Percentiles rank a stretch among this genome's conserved stretches.
Conservation (phyloP, 2,797 vertebrate species). For the Phataginus tricuspis region DNA sequence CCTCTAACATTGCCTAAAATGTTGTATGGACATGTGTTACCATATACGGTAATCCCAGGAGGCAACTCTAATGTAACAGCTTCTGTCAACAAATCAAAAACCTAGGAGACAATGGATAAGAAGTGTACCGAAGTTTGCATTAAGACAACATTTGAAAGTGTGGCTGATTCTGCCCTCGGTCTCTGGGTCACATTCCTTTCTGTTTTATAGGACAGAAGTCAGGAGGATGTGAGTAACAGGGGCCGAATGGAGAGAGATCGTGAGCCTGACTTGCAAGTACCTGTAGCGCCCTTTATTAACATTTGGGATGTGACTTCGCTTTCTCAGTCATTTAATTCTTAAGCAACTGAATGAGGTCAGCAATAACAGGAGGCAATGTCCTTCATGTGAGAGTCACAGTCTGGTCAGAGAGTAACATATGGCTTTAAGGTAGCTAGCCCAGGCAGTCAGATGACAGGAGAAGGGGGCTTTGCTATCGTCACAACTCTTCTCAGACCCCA, state of each 20-base stretch:
- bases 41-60: neutral
- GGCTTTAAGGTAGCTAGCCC: neutral
- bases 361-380: neutral
- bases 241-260: neutral
- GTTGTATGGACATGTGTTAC: neutral
- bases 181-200: neutral
- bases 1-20: neutral
- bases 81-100: slow-evolving; percentile 34
- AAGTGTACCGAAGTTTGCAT: neutral
- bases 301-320: neutral
- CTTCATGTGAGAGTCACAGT: neutral
- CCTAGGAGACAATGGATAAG: neutral
- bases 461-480: neutral
- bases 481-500: neutral
- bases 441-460: neutral
- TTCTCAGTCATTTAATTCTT: slow-evolving; percentile 17
- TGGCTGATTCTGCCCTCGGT: neutral
- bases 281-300: neutral
- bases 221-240: neutral
- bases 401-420: neutral
- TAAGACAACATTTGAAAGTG: neutral
- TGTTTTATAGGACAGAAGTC: neutral
- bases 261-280: neutral
- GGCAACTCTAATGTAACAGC: neutral
- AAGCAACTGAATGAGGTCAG: slow-evolving; percentile 14